phyloP scores from a whole-genome alignment of 1,140 invertebrate genomes.

The Panulirus ornatus region DNA sequence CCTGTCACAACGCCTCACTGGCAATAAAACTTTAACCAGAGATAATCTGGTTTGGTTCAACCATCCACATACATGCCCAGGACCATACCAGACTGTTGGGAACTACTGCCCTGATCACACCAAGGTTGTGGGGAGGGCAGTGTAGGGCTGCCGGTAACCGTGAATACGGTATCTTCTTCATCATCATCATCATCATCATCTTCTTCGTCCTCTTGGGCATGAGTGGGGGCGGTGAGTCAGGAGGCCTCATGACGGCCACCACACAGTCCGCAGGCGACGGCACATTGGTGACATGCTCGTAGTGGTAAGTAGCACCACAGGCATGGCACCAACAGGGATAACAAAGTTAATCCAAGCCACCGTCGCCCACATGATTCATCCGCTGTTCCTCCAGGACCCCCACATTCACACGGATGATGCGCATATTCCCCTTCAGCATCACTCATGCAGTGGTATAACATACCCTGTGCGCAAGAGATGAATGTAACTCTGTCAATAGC shows the following conservation, averaged over 20 bases:
- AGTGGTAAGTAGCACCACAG: conserved; percentile 95
- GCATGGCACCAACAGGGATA: conserved; percentile 93
- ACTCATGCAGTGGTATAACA: conserved; percentile 95
- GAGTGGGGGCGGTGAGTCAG: conserved; percentile 75
- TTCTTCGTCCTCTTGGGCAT: conserved; percentile 68
- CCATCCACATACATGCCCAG: conserved; percentile 72
- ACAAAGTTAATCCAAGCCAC: conserved; percentile 91
- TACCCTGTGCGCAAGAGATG: conserved; percentile 90
- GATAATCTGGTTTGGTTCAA: conserved; percentile 53
- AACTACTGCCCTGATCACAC: conserved; percentile 54
- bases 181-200: conserved; percentile 66
- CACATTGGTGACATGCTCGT: conserved; percentile 88
- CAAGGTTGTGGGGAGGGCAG: conserved; percentile 66
- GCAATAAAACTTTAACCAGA: conserved; percentile 59
- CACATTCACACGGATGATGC: conserved; percentile 87
- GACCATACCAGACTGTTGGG: conserved; percentile 61
- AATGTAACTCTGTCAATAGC: conserved; percentile 91
- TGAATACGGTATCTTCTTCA: conserved; percentile 67
- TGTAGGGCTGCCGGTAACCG: conserved; percentile 63
- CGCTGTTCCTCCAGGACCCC: conserved; percentile 72
- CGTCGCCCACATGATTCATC: conserved; percentile 80
- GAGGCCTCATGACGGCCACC: conserved; percentile 80
- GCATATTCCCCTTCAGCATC: conserved; percentile 86
- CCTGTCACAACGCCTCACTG: conserved; percentile 68
- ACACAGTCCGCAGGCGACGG: conserved; percentile 79